phyloP scores from a whole-genome alignment of 2,113 vertebrate genomes.

The Gymnarchus niloticus region DNA sequence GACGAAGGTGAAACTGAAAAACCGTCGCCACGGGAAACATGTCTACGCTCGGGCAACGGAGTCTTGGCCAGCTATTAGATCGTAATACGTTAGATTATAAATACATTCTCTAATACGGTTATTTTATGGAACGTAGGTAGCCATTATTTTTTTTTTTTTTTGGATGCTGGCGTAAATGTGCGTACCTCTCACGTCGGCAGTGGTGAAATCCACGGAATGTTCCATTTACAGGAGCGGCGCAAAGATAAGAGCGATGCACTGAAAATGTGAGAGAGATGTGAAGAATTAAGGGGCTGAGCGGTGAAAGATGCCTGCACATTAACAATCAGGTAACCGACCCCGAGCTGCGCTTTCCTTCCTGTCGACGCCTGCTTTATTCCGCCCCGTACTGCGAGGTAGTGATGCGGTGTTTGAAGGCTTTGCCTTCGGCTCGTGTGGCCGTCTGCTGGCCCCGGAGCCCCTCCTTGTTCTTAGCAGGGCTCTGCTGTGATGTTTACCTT shows the following conservation, averaged over 20 bases:
- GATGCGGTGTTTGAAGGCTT: conserved; percentile 26
- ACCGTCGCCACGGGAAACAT: conserved; percentile 42
- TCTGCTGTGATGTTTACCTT: conserved; percentile 68
- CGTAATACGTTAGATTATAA: background rate
- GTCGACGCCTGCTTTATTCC: conserved; percentile 12
- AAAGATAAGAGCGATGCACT: conserved; percentile 58
- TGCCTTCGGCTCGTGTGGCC: conserved; percentile 31
- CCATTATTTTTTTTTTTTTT: too few relatives aligned
- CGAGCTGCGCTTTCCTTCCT: conserved; percentile 28
- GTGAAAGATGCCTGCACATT: conserved; percentile 58
- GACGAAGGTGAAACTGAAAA: conserved; percentile 53
- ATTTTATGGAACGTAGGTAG: background rate
- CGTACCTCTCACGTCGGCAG: conserved; percentile 49
- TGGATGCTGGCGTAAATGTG: conserved; percentile 15
- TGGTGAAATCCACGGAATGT: conserved; percentile 69
- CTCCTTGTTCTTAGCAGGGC: conserved; percentile 66
- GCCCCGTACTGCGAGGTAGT: conserved; percentile 32
- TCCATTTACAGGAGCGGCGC: conserved; percentile 62
- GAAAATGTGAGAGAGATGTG: conserved; percentile 62
- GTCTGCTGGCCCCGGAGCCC: conserved; percentile 58
- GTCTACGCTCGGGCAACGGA: conserved; percentile 18
- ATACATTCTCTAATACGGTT: background rate
- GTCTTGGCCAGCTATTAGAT: background rate
- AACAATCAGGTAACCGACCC: conserved; percentile 66
- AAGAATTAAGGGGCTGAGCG: conserved; percentile 51